Base-by-base conservation (phyloP, 2,113 vertebrate species). In the Symphodus melops region DNA sequence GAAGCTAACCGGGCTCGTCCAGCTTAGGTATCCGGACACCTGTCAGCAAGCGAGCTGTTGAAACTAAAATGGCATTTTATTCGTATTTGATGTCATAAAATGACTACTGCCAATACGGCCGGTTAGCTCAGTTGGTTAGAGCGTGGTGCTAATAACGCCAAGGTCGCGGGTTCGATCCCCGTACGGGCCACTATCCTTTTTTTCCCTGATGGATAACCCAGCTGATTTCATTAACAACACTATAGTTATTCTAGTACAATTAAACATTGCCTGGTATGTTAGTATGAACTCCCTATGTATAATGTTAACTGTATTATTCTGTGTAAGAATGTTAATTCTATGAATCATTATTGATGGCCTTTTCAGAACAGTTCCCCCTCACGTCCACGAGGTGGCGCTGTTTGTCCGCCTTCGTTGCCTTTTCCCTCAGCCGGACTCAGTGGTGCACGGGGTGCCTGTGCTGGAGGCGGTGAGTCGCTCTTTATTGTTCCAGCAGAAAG, bases 51-150 rank as follows among this genome's bases (percentile, higher is more conserved):
- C 44, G 5, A 48, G 16, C 44, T 16, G 1, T 7, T 17, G 3
- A 0, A 4, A 14, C 13, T 16, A 6, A 46, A 46, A 13, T 17
- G 5, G 5, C 5, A 7, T 48, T 19, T 6, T 2, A 6, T 48
- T 6, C 28, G 28, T 33, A 33, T 7, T 19, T 19, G 19, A 48
- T 19, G 17, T 17, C 3, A 48, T 3, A 16, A 1, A 2, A 17
- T 7, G 6, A 5, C 1, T 2, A 17, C 16, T 4, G 16, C 2
- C 7, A 2, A 5, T 0, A 8, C 0, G 83, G 88, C 86, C 86
- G 83, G 86, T 92, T 92, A 92, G 88, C 90, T 92, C 89, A 92
- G 86, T 79, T 93, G 91, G 88, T 89, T 91, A 93, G 89, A 92
- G 86, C 83, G 86, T 91, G 90, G 88, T 93, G 90, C 89, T 91